A percentile compares a stretch with the other conserved stretches of the same genome.
phyloP scores from a whole-genome alignment of 2,113 vertebrate species.

The Oryzias celebensis region DNA sequence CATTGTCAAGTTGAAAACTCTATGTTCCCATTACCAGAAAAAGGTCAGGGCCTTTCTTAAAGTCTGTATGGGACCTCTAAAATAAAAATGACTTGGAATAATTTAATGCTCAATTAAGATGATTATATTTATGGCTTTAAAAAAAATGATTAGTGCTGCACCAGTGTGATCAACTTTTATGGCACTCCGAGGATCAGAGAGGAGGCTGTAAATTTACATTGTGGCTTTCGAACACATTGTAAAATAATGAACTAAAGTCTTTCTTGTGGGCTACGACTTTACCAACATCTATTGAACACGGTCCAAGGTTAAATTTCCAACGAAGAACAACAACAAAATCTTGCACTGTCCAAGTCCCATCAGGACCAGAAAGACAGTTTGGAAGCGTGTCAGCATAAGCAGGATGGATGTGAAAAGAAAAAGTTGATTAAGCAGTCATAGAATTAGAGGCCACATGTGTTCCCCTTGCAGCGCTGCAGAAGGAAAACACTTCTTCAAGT shows the following conservation, averaged over 20 bases:
- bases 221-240: conserved; percentile 49
- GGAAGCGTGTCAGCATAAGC: conserved; percentile 42
- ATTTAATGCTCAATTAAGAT: conserved; percentile 66
- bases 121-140: conserved; percentile 63
- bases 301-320: conserved; percentile 40
- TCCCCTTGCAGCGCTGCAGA: conserved; percentile 26
- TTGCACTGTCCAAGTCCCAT: conserved; percentile 16
- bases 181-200: conserved; percentile 49
- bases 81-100: conserved; percentile 58
- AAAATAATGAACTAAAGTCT: conserved; percentile 53
- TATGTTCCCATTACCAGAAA: conserved; percentile 25
- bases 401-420: conserved; percentile 37
- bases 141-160: conserved; percentile 53
- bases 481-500: conserved; percentile 2
- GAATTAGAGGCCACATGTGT: conserved; percentile 24
- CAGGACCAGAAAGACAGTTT: conserved; percentile 34
- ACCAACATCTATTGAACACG: conserved; percentile 31
- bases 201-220: conserved; percentile 50
- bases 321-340: conserved; percentile 30
- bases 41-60: conserved; percentile 41
- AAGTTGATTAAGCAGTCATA: conserved; percentile 39
- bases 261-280: conserved; percentile 40
- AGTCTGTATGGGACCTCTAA: conserved; percentile 48
- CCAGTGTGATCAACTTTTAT: conserved; percentile 48
- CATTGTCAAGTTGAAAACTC: conserved; percentile 40